These are phyloP conservation scores for Sitophilus oryzae DNA, from an alignment of 1,140 invertebrate genomes.

Conservation along the genomic window DNA sequence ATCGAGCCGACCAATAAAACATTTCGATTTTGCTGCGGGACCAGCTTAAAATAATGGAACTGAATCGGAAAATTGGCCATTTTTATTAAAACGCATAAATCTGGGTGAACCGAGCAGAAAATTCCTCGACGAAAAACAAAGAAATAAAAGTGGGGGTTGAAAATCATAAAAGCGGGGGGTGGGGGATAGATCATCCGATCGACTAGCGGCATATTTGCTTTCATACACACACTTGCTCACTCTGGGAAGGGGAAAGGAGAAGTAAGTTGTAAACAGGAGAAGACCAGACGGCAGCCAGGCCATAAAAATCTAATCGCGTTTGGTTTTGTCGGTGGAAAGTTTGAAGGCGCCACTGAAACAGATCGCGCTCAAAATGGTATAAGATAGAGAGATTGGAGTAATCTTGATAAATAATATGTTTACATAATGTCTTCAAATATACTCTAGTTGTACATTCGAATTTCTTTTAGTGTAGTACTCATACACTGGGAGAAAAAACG, in stretches of 20 bases:
- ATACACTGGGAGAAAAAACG: too few relatives aligned
- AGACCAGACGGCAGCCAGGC: conserved; percentile 15
- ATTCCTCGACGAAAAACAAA: neutral
- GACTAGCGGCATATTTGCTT: conserved; percentile 22
- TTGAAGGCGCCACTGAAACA: conserved; percentile 14
- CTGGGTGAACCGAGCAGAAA: neutral
- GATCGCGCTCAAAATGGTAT: too few relatives aligned
- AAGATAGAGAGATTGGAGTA: too few relatives aligned
- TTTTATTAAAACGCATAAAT: neutral
- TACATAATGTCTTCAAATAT: too few relatives aligned
- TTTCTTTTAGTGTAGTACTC: too few relatives aligned
- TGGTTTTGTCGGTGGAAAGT: conserved; percentile 8
- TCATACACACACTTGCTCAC: conserved; percentile 19
- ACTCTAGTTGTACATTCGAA: too few relatives aligned
- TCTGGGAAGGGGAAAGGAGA: too few relatives aligned
- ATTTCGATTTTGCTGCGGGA: too few relatives aligned
- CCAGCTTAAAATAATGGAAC: neutral
- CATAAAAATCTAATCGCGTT: conserved; percentile 24
- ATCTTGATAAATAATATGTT: too few relatives aligned
- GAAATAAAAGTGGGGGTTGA: neutral
- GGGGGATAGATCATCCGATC: conserved; percentile 17
- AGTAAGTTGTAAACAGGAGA: conserved; percentile 18
- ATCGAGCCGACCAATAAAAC: too few relatives aligned
- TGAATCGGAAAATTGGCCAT: neutral
- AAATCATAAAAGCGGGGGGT: conserved; percentile 19